Percentiles rank a stretch among this genome's conserved stretches.
Evolutionary conservation across 2,113 vertebrate species (phyloP).

Genomic region (Microcebus tavaratra): DNA sequence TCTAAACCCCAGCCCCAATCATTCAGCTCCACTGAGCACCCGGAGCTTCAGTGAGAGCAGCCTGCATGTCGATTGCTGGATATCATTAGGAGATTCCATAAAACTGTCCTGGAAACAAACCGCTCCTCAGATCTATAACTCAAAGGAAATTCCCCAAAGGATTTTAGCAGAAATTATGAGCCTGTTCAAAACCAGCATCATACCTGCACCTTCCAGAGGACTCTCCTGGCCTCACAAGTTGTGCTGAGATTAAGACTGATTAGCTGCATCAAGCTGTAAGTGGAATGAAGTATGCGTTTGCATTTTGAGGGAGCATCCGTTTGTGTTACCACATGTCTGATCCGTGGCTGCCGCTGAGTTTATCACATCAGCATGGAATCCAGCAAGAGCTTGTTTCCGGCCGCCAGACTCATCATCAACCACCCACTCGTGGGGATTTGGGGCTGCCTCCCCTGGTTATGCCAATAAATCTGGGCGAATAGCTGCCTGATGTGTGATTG

Average conservation of each 20-base stretch:
- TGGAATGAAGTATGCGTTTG: not conserved
- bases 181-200: not conserved
- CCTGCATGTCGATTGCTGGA: rapidly evolving
- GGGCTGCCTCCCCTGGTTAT: slow-evolving; percentile 75
- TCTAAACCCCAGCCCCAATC: not conserved
- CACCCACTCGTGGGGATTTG: slow-evolving; percentile 62
- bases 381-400: not conserved
- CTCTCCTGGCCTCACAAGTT: not conserved
- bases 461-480: slow-evolving; percentile 69
- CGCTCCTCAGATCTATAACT: not conserved
- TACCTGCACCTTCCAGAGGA: not conserved
- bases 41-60: rapidly evolving
- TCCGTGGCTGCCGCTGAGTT: not conserved
- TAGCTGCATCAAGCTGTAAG: rapidly evolving
- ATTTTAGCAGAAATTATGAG: not conserved
- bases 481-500: slow-evolving; percentile 79
- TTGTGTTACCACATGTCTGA: not conserved
- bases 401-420: slow-evolving; percentile 55
- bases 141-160: not conserved
- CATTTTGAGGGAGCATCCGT: not conserved
- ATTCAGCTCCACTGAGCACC: rapidly evolving
- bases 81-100: not conserved
- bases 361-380: slow-evolving; percentile 20
- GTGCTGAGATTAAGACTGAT: not conserved
- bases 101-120: not conserved